Evolutionary conservation across 2,888 invertebrate species (phyloP).

Genomic region (Netelia fuscicornis): DNA sequence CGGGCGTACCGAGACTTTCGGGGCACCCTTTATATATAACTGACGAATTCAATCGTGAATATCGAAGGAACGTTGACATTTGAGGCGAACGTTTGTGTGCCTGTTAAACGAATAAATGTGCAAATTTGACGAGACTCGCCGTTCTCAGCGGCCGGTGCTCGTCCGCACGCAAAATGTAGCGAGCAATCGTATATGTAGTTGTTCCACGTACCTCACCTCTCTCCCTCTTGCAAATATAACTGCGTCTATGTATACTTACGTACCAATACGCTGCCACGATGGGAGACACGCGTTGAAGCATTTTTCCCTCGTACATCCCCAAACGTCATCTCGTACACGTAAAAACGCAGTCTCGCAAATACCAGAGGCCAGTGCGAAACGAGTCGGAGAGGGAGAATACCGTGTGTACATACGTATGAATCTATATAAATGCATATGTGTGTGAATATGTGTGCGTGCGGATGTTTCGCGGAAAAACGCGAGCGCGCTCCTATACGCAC

Average conservation of each 20-base stretch:
- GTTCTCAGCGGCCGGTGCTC: conserved; percentile 20
- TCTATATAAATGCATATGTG: not conserved
- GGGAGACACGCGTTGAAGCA: conserved; percentile 55
- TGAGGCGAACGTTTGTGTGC: conserved; percentile 77
- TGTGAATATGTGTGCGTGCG: conserved; percentile 28
- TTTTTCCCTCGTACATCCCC: conserved; percentile 42
- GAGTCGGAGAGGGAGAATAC: conserved; percentile 32
- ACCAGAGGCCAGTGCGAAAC: conserved; percentile 31
- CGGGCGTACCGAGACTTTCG: too few species aligned
- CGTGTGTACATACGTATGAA: conserved; percentile 53
- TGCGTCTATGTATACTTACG: conserved; percentile 44
- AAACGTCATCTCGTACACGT: conserved; percentile 40
- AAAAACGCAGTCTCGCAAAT: conserved; percentile 55
- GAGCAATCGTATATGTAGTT: conserved; percentile 30
- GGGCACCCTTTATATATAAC: too few species aligned
- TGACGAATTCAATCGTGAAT: conserved; percentile 70
- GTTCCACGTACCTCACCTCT: conserved; percentile 24
- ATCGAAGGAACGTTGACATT: conserved; percentile 74
- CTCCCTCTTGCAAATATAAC: conserved; percentile 12
- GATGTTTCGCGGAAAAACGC: conserved; percentile 64
- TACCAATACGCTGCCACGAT: conserved; percentile 17
- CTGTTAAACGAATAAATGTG: conserved; percentile 83
- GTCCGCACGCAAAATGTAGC: conserved; percentile 28
- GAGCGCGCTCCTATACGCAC: conserved; percentile 74
- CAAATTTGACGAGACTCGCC: conserved; percentile 79